These are phyloP conservation scores for Strigamia crassipes DNA, from an alignment of 2,888 invertebrate species.

Conservation along the genomic window DNA sequence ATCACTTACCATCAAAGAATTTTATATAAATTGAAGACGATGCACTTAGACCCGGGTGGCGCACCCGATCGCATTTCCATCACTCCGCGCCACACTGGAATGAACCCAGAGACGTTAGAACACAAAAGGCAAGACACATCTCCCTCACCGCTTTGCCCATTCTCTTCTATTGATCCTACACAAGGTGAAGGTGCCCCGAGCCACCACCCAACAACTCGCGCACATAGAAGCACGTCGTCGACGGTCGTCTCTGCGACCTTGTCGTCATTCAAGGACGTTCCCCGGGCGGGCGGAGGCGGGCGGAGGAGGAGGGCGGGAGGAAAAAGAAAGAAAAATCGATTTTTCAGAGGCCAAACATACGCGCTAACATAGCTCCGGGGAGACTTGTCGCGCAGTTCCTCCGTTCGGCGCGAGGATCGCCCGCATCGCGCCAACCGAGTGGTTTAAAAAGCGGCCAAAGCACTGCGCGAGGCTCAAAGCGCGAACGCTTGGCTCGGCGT, in stretches of 20 bases:
- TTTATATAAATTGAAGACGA: conserved; percentile 1
- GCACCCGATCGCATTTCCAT: conserved; percentile 36
- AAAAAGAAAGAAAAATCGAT: conserved; percentile 24
- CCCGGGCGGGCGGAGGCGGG: conserved; percentile 6
- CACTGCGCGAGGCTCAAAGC: conserved; percentile 41
- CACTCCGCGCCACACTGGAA: background rate
- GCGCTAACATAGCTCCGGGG: conserved; percentile 34
- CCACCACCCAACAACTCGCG: conserved; percentile 19
- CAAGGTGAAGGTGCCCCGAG: conserved; percentile 38
- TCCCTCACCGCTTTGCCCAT: background rate
- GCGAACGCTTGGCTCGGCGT: conserved; percentile 42
- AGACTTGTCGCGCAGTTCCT: background rate
- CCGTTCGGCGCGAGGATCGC: background rate
- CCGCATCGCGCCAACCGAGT: background rate
- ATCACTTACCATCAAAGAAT: background rate
- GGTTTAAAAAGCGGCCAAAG: conserved; percentile 38
- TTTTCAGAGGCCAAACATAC: conserved; percentile 40
- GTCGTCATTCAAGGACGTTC: conserved; percentile 47
- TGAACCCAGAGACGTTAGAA: conserved; percentile 15
- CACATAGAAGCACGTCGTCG: conserved; percentile 4
- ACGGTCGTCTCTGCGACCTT: conserved; percentile 20
- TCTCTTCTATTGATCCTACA: conserved; percentile 30
- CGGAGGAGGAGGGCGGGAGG: background rate
- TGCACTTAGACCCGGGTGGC: background rate
- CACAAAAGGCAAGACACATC: conserved; percentile 29